Evolutionary conservation across 2,113 vertebrate genomes (phyloP), one percentile per base, ranked within the genome.

Genomic region (Bettongia penicillata): DNA sequence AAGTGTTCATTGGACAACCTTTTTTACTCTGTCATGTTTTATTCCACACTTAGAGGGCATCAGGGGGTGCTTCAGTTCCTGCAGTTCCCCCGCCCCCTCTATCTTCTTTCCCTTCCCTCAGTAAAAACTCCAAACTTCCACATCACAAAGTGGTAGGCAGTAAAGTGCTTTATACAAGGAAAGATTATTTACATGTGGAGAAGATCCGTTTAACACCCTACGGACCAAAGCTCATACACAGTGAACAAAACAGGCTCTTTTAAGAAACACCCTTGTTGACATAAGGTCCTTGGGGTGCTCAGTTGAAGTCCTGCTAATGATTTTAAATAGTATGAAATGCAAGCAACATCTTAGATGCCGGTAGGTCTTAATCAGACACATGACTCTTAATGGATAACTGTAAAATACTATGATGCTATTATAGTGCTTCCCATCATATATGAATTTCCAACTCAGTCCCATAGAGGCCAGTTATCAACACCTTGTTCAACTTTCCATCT

Each of bases 161-260:
- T 99, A 99, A 99, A 99, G 99, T 99, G 99, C 99, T 99, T 99
- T 98, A 98, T 98, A 99, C 96, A 98, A 98, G 37, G 96, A 98
- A 98, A 98, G 98, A 98, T 98, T 98, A 98, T 98, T 97, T 98
- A 98, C 97, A 98, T 16, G 96, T 94, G 95, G 94, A 95, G 95
- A 97, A 92, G 94, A 96, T 98, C 53, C 55, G 91, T 91, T 95
- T 97, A 97, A 98, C 98, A 96, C 93, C 95, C 98, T 97, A 94
- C 97, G 94, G 96, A 96, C 94, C 95, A 95, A 98, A 96, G 96
- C 97, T 98, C 96, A 95, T 93, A 96, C 95, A 31, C 0, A 3
- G 94, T 97, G 96, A 93, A 3, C 77, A 97, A 96, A 90, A 91
- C 53, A 95, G 97, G 97, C 92, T 95, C 97, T 98, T 97, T 94